Percentiles rank a stretch among this genome's conserved stretches.
phyloP scores from a whole-genome alignment of 2,888 invertebrate species.

The Strigamia maritima region DNA sequence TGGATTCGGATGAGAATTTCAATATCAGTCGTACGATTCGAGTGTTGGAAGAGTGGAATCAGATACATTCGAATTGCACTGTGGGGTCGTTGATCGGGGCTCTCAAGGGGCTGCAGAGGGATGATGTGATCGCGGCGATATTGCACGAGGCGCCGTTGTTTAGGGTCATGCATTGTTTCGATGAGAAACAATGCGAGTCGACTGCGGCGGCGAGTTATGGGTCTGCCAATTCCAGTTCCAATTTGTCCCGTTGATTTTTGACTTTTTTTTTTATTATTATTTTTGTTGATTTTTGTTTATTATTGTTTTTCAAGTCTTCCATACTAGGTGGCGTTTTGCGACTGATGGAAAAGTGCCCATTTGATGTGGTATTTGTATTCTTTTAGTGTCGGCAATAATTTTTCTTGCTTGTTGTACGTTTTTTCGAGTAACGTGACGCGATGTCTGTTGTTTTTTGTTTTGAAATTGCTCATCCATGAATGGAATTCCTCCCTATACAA shows the following conservation, averaged over 20 bases:
- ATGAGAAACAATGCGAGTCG: slow-evolving; percentile 33
- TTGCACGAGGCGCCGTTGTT: slow-evolving; percentile 59
- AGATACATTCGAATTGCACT: slow-evolving; percentile 50
- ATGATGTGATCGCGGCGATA: slow-evolving; percentile 61
- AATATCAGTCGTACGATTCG: slow-evolving; percentile 47
- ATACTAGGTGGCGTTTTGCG: too few species aligned
- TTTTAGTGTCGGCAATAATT: too few species aligned
- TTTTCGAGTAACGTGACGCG: too few species aligned
- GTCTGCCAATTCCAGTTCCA: slow-evolving; percentile 42
- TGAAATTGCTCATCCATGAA: not conserved
- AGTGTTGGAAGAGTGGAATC: slow-evolving; percentile 57
- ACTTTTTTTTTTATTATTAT: not conserved
- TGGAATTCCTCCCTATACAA: not conserved
- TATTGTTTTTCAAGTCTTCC: too few species aligned
- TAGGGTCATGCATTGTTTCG: slow-evolving; percentile 45
- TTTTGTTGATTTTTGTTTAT: too few species aligned
- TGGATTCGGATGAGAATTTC: slow-evolving; percentile 51
- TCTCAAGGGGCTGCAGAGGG: slow-evolving; percentile 61
- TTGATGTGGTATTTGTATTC: too few species aligned
- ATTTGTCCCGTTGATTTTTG: slow-evolving; percentile 40
- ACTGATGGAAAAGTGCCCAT: too few species aligned
- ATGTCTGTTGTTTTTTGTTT: not conserved
- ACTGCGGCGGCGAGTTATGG: slow-evolving; percentile 39
- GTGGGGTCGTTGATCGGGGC: slow-evolving; percentile 59
- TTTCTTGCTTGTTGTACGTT: too few species aligned